These are phyloP conservation scores for chimpanzee (Pan troglodytes) DNA, from an alignment of 2,113 vertebrate genomes.

Conservation along the genomic window NHGRI_mPanTro3-v2.1_pri NC_072404.2:127392001-127392500, in stretches of 20 bases:
- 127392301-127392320: background rate
- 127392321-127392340: background rate
- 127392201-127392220: background rate
- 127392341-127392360: background rate
- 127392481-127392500: background rate
- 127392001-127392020: background rate
- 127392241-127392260: background rate
- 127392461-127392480: background rate
- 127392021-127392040: background rate
- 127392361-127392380: background rate
- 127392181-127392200: background rate
- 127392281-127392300: background rate
- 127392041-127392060: background rate
- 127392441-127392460: background rate
- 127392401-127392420: background rate
- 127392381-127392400: background rate
- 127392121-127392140: background rate
- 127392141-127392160: background rate
- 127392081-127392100: slow-evolving; percentile 11
- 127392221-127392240: background rate
- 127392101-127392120: background rate
- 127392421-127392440: background rate
- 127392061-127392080: background rate
- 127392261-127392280: background rate
- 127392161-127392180: background rate